Evolutionary conservation across 2,888 invertebrate species (phyloP), one percentile per base, ranked within the genome.

Genomic region (Micoletzkya japonica): DNA sequence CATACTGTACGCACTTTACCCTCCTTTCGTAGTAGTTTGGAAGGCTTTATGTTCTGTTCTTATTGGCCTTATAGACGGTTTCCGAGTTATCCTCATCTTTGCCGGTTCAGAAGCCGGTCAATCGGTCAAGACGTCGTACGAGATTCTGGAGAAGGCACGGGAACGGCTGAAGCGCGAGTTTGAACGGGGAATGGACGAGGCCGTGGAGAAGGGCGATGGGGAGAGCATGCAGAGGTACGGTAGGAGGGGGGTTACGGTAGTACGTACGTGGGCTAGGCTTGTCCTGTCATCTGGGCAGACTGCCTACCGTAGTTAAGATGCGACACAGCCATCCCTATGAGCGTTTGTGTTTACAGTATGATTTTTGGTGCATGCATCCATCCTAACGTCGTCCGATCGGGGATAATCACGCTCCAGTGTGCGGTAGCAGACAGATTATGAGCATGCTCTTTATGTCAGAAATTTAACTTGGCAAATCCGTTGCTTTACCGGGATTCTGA

Each of bases 151-250:
- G 58, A 68, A 66, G 24, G 82, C 82, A 2, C 73, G 76, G 17
- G 70, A 73, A 0, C 72, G 80, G 20, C 72, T 85, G 30, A 81
- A 81, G 70, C 88, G 88, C 10, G 90, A 92, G 71, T 90, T 94
- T 1, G 90, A 90, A 60, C 90, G 89, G 66, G 91, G 93, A 85
- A 95, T 97, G 86, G 93, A 94, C 81, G 94, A 94, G 84, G 94
- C 97, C 4, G 92, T 95, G 0, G 90, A 90, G 70, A 90, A 90
- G 64, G 92, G 93, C 81, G 95, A 97, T 86, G 89, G 93, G 54
- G 92, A 92, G 0, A 92, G 92, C 0, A 92, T 96, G 26, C 95
- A 96, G 86, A 89, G 96, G 70, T 71, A 39, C 7, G 44, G 44
- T 44, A 44, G 14, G 6, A 4, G 24, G 52, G 14, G 4, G 52